A percentile compares a stretch with the other conserved stretches of the same genome.
phyloP scores from a whole-genome alignment of 2,797 vertebrate genomes.

The Benthosema pterotum region DNA sequence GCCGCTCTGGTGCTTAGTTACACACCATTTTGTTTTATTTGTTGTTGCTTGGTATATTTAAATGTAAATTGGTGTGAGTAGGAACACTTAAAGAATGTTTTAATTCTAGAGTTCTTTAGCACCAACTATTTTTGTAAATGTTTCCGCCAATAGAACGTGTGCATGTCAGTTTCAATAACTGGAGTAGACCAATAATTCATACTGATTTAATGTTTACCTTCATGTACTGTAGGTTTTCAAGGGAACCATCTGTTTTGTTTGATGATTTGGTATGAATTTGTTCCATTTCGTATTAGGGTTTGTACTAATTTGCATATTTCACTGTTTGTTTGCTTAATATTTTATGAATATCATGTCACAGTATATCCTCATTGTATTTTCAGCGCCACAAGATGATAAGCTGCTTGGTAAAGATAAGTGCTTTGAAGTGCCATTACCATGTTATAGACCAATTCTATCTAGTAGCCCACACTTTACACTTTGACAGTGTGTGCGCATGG shows the following conservation, averaged over 20 bases:
- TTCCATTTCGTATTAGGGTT: too few relatives aligned
- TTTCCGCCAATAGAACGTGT: conserved; percentile 13
- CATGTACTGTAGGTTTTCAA: not conserved
- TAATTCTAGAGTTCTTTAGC: conserved; percentile 27
- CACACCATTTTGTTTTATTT: conserved; percentile 5
- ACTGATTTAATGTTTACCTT: not conserved
- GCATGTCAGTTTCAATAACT: not conserved
- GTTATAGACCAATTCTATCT: not conserved
- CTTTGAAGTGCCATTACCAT: not conserved
- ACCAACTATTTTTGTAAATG: conserved; percentile 22
- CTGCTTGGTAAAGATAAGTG: not conserved
- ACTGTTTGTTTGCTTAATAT: not conserved
- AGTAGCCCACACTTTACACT: not conserved
- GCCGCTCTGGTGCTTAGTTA: conserved; percentile 2
- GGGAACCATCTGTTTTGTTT: too few relatives aligned
- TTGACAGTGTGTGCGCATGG: not conserved
- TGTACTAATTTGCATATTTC: too few relatives aligned
- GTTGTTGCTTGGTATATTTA: conserved; percentile 29
- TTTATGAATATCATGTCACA: not conserved
- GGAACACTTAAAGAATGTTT: conserved; percentile 49
- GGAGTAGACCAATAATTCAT: not conserved
- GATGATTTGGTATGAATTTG: too few relatives aligned
- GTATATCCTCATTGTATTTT: not conserved
- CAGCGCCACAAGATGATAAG: not conserved
- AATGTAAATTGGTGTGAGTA: conserved; percentile 6